Base-by-base conservation (phyloP, 1,140 invertebrate genomes). In the Vanessa atalanta region DNA sequence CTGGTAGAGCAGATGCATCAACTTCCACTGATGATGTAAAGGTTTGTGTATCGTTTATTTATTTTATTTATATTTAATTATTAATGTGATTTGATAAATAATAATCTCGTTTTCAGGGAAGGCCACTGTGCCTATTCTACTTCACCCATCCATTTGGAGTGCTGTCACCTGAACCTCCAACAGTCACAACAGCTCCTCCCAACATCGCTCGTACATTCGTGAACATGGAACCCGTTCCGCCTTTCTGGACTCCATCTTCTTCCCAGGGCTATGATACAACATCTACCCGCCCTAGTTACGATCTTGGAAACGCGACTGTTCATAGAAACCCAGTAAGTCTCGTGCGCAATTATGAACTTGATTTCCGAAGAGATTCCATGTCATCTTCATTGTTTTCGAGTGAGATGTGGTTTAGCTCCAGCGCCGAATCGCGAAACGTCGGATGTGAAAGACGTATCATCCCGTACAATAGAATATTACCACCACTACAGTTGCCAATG, bases 131-230 rank as follows among this genome's bases (percentile, higher is more conserved):
- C 72, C 77, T 93, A 65, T 93, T 92, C 81, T 93, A 93, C 85
- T 93, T 93, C 83, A 89, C 91, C 57, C 93, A 93, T 75, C 93
- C 93, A 47, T 93, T 93, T 78, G 93, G 91, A 60, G 91, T 93
- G 75, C 82, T 93, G 71, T 93, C 91, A 0, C 90, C 91, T 51
- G 90, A 92, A 77, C 92, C 92, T 14, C 92, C 80, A 47, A 74
- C 70, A 48, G 71, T 77, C 12, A 68, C 79, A 13, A 68, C 72
- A 7, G 75, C 75, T 11, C 87, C 87, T 8, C 75, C 84, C 47
- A 83, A 82, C 75, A 68, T 85, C n/a, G 76, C 84, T 8, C 79
- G 81, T 60, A 83, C 83, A 64, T 87, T 80, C 75, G 51, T 82
- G 78, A 81, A 88, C 81, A 87, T 88, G 86, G 66, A 84, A 72